Evolutionary conservation across 2,888 invertebrate species (phyloP).

Genomic region (Andrena chrysosceles): DNA sequence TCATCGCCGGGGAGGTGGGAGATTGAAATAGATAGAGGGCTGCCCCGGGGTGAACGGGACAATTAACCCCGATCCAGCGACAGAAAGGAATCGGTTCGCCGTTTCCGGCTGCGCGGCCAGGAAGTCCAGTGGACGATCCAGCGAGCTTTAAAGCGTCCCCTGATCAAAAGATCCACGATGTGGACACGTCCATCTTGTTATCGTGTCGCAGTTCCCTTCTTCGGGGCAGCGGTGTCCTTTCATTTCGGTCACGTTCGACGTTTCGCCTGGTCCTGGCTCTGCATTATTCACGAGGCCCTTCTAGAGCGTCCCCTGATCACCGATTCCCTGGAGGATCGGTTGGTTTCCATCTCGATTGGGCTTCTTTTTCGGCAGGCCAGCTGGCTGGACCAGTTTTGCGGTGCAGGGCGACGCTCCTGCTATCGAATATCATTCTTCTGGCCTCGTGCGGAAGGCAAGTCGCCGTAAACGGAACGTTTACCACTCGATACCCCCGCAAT

Average conservation of each 20-base stretch:
- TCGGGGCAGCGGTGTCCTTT: conserved; percentile 55
- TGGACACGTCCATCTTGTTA: conserved; percentile 63
- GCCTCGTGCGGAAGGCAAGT: too few relatives aligned
- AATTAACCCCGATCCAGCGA: conserved; percentile 31
- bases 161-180: conserved; percentile 53
- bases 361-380: conserved; percentile 15
- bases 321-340: background rate
- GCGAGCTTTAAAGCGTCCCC: conserved; percentile 39
- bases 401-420: background rate
- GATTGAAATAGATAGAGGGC: too few relatives aligned
- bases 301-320: conserved; percentile 5
- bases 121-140: conserved; percentile 36
- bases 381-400: background rate
- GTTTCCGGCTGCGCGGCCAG: conserved; percentile 51
- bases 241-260: conserved; percentile 72
- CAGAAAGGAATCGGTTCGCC: background rate
- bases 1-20: too few relatives aligned
- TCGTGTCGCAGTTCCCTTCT: conserved; percentile 38
- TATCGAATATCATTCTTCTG: background rate
- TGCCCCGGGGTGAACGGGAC: background rate
- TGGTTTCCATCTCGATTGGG: conserved; percentile 36
- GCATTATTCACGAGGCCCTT: conserved; percentile 65
- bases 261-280: conserved; percentile 53
- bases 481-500: too few relatives aligned
- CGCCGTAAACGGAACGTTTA: too few relatives aligned